Conservation (phyloP, 2,113 vertebrate species). For the Montifringilla adamsi region DNA sequence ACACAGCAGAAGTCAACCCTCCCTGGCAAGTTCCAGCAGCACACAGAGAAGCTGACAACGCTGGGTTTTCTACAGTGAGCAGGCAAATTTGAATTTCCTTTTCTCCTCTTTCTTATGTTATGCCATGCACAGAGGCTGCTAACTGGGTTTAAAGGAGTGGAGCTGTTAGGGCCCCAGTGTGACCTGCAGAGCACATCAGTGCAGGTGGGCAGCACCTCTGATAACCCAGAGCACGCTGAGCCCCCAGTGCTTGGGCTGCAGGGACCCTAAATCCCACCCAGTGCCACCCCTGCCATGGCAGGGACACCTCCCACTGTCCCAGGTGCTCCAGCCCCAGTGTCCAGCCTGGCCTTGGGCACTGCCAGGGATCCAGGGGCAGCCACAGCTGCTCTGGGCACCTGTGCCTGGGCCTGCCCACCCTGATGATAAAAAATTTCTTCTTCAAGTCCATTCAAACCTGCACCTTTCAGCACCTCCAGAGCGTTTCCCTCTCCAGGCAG, state of each 20-base stretch:
- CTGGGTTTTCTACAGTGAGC: slow-evolving; percentile 27
- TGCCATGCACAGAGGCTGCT: background rate
- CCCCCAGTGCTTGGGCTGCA: background rate
- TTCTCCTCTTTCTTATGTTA: background rate
- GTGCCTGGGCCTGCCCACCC: accelerated
- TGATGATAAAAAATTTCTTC: background rate
- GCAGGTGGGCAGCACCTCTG: background rate
- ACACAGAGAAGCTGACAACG: background rate
- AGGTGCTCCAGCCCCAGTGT: background rate
- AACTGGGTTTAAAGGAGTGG: background rate
- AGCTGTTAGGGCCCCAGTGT: background rate
- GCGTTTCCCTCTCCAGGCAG: background rate
- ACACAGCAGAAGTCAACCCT: background rate
- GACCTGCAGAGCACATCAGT: background rate
- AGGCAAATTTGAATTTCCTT: background rate
- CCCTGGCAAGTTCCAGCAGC: slow-evolving; percentile 15
- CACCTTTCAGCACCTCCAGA: background rate
- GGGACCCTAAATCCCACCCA: accelerated
- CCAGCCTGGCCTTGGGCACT: background rate
- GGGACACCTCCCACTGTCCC: background rate
- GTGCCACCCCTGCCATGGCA: background rate
- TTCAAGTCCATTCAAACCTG: background rate
- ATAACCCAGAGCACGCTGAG: background rate
- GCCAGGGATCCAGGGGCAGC: background rate
- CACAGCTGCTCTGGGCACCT: accelerated